Conservation (phyloP, 1,140 invertebrate species). For the Lucilia sericata region DNA sequence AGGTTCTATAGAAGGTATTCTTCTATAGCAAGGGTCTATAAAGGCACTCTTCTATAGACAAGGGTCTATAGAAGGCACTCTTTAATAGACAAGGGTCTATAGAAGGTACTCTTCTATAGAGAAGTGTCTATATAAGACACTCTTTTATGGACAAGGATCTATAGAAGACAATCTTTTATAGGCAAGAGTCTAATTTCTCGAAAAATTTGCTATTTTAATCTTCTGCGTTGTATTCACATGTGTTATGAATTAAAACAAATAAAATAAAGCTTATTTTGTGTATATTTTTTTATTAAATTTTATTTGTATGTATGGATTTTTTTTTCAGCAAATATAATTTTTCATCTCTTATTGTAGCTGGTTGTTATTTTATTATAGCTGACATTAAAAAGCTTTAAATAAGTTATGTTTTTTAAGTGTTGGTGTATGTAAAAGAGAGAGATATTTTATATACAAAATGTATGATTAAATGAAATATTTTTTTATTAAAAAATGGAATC, state of each 20-base stretch:
- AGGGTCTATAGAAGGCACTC: no score
- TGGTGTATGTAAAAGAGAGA: background rate
- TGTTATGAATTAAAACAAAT: background rate
- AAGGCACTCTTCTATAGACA: no score
- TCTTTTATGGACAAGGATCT: no score
- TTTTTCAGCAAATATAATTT: background rate
- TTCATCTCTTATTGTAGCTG: constrained; percentile 20
- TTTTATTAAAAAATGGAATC: background rate
- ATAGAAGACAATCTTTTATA: no score
- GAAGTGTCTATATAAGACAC: no score
- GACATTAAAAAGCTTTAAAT: constrained; percentile 44
- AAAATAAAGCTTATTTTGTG: background rate
- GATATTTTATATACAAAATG: background rate
- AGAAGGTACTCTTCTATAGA: no score
- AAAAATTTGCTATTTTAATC: background rate
- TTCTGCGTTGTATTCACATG: background rate
- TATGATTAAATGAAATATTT: background rate
- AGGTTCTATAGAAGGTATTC: no score
- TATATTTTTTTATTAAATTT: background rate
- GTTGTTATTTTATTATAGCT: constrained; percentile 38
- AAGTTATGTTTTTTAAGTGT: constrained; percentile 41
- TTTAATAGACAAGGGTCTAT: no score
- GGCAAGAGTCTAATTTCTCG: no score
- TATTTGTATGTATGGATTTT: background rate
- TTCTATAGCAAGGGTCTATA: no score